These are phyloP conservation scores for Pseudochromis fuscus DNA, from an alignment of 2,797 vertebrate species.

Conservation along the genomic window DNA sequence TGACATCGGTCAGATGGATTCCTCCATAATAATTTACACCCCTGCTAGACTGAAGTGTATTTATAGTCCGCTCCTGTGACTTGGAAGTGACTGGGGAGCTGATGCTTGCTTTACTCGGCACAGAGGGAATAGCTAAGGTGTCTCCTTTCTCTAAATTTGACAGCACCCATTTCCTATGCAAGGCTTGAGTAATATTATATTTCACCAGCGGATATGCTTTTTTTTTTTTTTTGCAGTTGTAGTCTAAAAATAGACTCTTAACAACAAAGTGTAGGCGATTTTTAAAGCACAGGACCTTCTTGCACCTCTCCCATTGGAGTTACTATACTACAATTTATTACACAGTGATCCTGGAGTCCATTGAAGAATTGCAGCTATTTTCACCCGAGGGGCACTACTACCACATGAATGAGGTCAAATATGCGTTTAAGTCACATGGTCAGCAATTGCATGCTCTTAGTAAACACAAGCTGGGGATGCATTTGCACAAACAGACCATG, in stretches of 20 bases:
- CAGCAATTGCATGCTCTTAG: conserved; percentile 21
- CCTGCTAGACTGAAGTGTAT: conserved; percentile 39
- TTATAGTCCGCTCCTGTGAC: conserved; percentile 39
- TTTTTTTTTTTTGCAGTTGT: conserved; percentile 1
- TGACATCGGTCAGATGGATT: conserved; percentile 30
- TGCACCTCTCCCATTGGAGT: neutral
- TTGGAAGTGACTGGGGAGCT: conserved; percentile 43
- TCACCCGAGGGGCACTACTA: conserved; percentile 3
- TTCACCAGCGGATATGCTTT: conserved; percentile 2
- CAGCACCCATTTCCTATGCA: conserved; percentile 51
- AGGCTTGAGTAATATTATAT: conserved; percentile 47
- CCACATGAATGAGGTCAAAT: conserved; percentile 29
- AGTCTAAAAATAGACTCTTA: conserved; percentile 32
- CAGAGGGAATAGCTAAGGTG: conserved; percentile 57
- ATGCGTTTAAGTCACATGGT: conserved; percentile 39
- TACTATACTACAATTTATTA: too few relatives aligned
- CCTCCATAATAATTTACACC: conserved; percentile 19
- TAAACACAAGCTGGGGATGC: conserved; percentile 41
- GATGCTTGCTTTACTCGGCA: conserved; percentile 42
- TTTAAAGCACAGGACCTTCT: neutral
- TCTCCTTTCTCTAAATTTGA: conserved; percentile 72
- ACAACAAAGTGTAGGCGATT: conserved; percentile 6
- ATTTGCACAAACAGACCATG: neutral
- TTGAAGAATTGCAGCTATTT: neutral
- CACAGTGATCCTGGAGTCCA: too few relatives aligned